Conservation (phyloP, 23 tunicate species). For the Trididemnum nubilum region DNA sequence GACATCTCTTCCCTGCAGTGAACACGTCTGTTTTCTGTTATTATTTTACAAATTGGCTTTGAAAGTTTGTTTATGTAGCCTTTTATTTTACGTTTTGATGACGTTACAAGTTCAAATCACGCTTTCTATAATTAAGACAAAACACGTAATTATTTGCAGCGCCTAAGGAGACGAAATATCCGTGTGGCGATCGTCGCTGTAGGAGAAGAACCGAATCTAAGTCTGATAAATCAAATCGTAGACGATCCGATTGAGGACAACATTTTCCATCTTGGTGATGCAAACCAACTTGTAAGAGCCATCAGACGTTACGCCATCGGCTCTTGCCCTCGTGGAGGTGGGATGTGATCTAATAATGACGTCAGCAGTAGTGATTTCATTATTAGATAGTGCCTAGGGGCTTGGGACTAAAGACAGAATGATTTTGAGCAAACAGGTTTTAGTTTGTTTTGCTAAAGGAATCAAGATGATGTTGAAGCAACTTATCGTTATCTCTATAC, state of each 20-base stretch:
- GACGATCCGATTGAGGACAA: not conserved
- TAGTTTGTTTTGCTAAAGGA: too few species aligned
- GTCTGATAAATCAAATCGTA: not conserved
- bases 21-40: not conserved
- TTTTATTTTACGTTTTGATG: not conserved
- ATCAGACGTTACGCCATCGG: not conserved
- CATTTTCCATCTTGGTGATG: not conserved
- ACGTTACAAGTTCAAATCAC: not conserved
- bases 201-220: not conserved
- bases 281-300: not conserved
- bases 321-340: conserved; percentile 18
- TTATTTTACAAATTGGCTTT: not conserved
- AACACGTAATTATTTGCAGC: conserved; percentile 13
- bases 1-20: too few species aligned
- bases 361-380: too few species aligned
- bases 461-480: too few species aligned
- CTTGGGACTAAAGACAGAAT: too few species aligned
- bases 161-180: not conserved
- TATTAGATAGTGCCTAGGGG: too few species aligned
- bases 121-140: not conserved
- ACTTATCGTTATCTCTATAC: too few species aligned
- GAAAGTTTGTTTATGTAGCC: not conserved
- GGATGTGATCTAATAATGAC: too few species aligned
- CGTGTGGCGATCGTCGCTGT: conserved; percentile 13
- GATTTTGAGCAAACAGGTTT: too few species aligned